Percentiles rank a stretch among this genome's conserved stretches.
phyloP scores from a whole-genome alignment of 2,888 invertebrate species.

The Drosophila seclusa region DNA sequence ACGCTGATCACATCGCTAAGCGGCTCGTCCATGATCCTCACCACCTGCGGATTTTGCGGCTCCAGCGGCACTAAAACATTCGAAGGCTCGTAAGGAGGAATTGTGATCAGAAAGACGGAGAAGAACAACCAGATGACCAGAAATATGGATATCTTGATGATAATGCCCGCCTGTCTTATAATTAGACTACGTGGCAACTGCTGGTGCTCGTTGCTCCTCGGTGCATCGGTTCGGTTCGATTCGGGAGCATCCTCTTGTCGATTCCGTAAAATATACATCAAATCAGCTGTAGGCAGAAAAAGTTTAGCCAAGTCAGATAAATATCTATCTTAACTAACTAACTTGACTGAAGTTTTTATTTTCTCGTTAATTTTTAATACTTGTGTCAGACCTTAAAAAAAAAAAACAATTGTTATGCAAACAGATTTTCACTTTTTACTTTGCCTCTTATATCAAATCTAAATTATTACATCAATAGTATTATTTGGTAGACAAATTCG shows the following conservation, averaged over 20 bases:
- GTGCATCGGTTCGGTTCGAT: not conserved
- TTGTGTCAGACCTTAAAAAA: not conserved
- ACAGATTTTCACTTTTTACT: not conserved
- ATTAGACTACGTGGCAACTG: conserved; percentile 1
- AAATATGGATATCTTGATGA: conserved; percentile 23
- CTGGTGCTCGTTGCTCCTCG: not conserved
- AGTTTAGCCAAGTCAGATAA: not conserved
- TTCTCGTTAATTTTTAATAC: not conserved
- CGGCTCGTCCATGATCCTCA: not conserved
- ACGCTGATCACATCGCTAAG: conserved; percentile 1
- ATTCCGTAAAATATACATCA: no score
- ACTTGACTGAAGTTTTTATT: not conserved
- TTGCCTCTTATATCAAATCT: conserved; percentile 1
- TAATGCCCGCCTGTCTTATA: not conserved
- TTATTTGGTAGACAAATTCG: not conserved
- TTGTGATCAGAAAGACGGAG: conserved; percentile 9
- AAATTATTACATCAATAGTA: not conserved
- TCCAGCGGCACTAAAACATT: conserved; percentile 12
- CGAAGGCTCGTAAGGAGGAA: not conserved
- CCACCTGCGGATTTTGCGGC: not conserved
- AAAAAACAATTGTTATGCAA: not conserved
- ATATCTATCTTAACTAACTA: not conserved
- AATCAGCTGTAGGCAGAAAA: not conserved
- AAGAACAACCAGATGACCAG: conserved; percentile 29
- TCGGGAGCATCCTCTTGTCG: not conserved